Evolutionary conservation across 64 coral and sea anemone genomes (phyloP), one percentile per base, ranked within the genome.

Genomic region (Montipora sp.): DNA sequence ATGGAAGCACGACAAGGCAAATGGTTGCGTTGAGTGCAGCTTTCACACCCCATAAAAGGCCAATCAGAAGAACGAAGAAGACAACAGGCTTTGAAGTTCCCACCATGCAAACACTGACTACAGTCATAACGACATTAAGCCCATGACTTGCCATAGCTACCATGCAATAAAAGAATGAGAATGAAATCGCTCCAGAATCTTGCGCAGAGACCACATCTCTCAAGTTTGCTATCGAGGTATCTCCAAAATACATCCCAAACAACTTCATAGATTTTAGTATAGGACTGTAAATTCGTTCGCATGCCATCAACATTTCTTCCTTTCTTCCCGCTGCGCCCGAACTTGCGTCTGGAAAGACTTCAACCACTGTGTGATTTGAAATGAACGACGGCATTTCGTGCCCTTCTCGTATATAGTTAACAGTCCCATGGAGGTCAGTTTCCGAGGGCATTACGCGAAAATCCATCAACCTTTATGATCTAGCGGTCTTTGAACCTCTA

Each of bases 161-260:
- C 23, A 24, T 4, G 50, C n/a, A 80, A 59, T 23, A 80, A 21
- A 58, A 13, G 20, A 24, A 22, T 2, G 51, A 21, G 24, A 80
- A 8, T 10, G 51, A 27, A 57, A 80, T 12, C 8, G 8, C 4
- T 22, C 21, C 19, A 8, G 12, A 13, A 4, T 8, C 10, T 8
- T 8, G 16, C 9, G 7, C 21, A 3, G 51, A 13, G 1, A 1
- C 7, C 7, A 5, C 2, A 8, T 53, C 16, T 3, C 8, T 7
- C 11, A 80, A 13, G 2, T 23, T 57, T 4, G 50, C 49, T 0
- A 80, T 57, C 15, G 51, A 58, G 1, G 50, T 58, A 10, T 80
- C 78, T 59, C 78, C 78, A 55, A 80, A 80, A n/a, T 80, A 80
- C 12, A 58, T 1, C 49, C 78, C 78, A 24, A 20, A 22, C 50